Conservation (phyloP, 2,113 vertebrate genomes). For the Pao palembangensis region DNA sequence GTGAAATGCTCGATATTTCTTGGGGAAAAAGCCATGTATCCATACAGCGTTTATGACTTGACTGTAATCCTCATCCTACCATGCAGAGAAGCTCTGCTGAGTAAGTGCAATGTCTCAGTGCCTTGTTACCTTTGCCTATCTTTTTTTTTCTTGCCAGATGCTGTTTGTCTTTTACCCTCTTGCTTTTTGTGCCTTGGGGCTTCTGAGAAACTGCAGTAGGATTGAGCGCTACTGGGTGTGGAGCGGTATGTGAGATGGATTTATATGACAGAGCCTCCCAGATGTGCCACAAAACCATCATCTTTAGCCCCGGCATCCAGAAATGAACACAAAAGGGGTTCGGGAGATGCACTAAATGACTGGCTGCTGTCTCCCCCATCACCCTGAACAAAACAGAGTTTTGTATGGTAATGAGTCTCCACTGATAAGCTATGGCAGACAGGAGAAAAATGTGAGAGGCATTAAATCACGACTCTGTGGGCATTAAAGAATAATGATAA, state of each 20-base stretch:
- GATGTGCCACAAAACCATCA: conserved; percentile 61
- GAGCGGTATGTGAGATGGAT: conserved; percentile 46
- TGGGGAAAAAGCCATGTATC: conserved; percentile 32
- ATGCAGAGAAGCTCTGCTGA: conserved; percentile 53
- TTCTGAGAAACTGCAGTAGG: conserved; percentile 40
- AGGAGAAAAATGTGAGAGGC: conserved; percentile 40
- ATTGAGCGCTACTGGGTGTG: conserved; percentile 42
- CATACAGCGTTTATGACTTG: conserved; percentile 53
- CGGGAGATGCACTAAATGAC: conserved; percentile 55
- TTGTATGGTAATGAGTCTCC: conserved; percentile 72
- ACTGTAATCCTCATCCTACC: conserved; percentile 22
- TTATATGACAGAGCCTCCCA: conserved; percentile 54
- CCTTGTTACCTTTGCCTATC: conserved; percentile 64
- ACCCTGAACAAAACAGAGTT: conserved; percentile 51
- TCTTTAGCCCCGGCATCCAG: conserved; percentile 59
- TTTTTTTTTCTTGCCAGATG: conserved; percentile 51
- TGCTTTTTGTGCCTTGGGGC: conserved; percentile 32
- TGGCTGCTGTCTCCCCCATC: conserved; percentile 39
- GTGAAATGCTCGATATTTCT: too few relatives aligned
- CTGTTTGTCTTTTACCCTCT: conserved; percentile 53
- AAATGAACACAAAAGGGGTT: conserved; percentile 52
- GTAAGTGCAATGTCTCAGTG: conserved; percentile 58
- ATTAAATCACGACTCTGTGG: conserved; percentile 64
- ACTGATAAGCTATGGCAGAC: conserved; percentile 54
- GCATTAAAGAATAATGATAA: conserved; percentile 76